Conservation (phyloP, 2,888 invertebrate genomes). For the Teleogryllus oceanicus region DNA sequence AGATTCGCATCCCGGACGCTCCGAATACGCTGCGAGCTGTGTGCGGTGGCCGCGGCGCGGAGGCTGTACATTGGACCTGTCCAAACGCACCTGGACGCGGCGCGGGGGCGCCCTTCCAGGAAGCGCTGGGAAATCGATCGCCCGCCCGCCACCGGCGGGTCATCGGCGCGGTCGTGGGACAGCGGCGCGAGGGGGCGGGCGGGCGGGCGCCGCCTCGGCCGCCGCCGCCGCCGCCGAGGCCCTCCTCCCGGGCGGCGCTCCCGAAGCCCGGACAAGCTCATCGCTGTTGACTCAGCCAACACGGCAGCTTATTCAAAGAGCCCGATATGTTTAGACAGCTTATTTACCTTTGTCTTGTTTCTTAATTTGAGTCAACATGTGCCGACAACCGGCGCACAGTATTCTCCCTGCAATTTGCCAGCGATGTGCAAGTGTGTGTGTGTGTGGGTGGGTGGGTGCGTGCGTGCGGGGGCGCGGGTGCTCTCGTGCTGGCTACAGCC, state of each 20-base stretch:
- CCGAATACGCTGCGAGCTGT: too few relatives aligned
- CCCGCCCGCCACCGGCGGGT: background rate
- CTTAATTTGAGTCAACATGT: background rate
- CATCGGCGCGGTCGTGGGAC: background rate
- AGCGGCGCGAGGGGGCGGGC: background rate
- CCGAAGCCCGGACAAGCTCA: background rate
- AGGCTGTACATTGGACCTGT: too few relatives aligned
- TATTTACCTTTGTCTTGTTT: conserved; percentile 18
- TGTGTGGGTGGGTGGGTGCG: background rate
- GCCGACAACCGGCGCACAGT: background rate
- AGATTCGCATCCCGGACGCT: too few relatives aligned
- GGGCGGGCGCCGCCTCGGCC: background rate
- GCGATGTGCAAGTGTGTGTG: background rate
- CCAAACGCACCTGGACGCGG: too few relatives aligned
- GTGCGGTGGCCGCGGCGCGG: too few relatives aligned
- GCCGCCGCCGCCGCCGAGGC: background rate
- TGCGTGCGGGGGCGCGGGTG: background rate
- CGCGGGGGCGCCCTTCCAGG: too few relatives aligned
- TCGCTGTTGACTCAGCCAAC: conserved; percentile 3
- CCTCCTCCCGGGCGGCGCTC: background rate
- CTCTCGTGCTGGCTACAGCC: background rate
- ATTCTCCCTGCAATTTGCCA: conserved; percentile 18
- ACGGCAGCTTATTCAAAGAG: conserved; percentile 9
- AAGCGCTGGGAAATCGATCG: too few relatives aligned
- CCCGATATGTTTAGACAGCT: background rate